Conservation (phyloP, 2,888 invertebrate genomes). For the Macaria liturata region DNA sequence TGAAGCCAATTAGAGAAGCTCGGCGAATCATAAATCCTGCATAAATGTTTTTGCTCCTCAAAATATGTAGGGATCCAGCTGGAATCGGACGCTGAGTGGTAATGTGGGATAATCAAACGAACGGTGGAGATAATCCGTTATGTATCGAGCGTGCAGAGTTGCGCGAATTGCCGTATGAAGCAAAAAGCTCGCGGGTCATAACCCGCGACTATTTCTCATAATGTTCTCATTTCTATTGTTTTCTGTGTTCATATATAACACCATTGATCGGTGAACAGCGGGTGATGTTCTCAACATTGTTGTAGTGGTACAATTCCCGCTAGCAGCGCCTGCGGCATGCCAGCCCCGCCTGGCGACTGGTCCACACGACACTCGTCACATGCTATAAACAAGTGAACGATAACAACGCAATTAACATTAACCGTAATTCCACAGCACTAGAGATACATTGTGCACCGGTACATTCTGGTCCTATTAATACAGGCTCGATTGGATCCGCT, state of each 20-base stretch:
- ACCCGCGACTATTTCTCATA: conserved; percentile 62
- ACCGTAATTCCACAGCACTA: conserved; percentile 41
- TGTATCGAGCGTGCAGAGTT: conserved; percentile 23
- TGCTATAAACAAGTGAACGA: conserved; percentile 43
- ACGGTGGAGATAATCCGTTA: conserved; percentile 27
- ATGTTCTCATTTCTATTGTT: conserved; percentile 73
- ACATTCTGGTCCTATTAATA: conserved; percentile 39
- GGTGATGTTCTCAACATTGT: conserved; percentile 74
- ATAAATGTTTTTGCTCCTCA: conserved; percentile 13
- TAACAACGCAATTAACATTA: conserved; percentile 63
- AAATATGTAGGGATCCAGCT: conserved; percentile 11
- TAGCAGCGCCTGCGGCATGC: conserved; percentile 45
- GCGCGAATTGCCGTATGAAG: conserved; percentile 26
- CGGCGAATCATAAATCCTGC: conserved; percentile 26
- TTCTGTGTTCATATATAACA: conserved; percentile 64
- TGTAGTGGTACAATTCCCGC: conserved; percentile 51
- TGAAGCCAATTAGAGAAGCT: conserved; percentile 42
- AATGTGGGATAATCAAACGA: conserved; percentile 11
- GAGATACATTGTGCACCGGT: conserved; percentile 55
- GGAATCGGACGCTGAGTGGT: conserved; percentile 9
- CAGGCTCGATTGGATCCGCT: conserved; percentile 6
- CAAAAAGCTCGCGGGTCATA: conserved; percentile 51
- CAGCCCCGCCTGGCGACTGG: conserved; percentile 29
- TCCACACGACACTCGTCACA: conserved; percentile 26
- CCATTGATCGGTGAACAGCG: conserved; percentile 58